Conservation (phyloP, 2,888 invertebrate genomes). For the Sicus ferrugineus region DNA sequence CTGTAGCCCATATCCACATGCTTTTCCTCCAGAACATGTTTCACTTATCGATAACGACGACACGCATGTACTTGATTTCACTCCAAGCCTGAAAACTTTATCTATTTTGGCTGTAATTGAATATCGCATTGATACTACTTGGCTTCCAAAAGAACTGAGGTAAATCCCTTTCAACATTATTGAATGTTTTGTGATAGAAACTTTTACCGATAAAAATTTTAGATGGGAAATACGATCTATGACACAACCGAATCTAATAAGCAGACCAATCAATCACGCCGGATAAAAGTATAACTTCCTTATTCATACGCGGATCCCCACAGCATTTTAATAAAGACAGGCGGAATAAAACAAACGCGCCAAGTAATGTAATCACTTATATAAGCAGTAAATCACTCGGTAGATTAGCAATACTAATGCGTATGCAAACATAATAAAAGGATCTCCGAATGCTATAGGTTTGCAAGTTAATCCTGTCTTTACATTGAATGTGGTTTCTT, state of each 20-base stretch:
- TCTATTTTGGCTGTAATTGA: constrained; percentile 74
- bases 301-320: too few relatives aligned
- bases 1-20: constrained; percentile 43
- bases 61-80: constrained; percentile 81
- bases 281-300: constrained; percentile 51
- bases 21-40: constrained; percentile 40
- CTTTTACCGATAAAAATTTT: constrained; percentile 48
- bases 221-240: constrained; percentile 74
- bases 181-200: background rate
- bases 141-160: constrained; percentile 73
- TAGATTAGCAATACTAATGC: background rate
- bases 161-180: constrained; percentile 55
- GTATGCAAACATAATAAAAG: background rate
- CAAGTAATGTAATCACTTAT: background rate
- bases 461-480: background rate
- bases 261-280: constrained; percentile 65
- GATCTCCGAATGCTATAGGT: background rate
- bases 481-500: background rate
- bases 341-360: background rate
- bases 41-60: constrained; percentile 81
- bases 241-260: constrained; percentile 76
- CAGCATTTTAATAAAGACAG: constrained; percentile 11
- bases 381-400: background rate
- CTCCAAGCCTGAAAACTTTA: constrained; percentile 77
- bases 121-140: constrained; percentile 71